These are phyloP conservation scores for Gambelia wislizenii DNA, from an alignment of 2,797 vertebrate genomes.

Conservation along the genomic window DNA sequence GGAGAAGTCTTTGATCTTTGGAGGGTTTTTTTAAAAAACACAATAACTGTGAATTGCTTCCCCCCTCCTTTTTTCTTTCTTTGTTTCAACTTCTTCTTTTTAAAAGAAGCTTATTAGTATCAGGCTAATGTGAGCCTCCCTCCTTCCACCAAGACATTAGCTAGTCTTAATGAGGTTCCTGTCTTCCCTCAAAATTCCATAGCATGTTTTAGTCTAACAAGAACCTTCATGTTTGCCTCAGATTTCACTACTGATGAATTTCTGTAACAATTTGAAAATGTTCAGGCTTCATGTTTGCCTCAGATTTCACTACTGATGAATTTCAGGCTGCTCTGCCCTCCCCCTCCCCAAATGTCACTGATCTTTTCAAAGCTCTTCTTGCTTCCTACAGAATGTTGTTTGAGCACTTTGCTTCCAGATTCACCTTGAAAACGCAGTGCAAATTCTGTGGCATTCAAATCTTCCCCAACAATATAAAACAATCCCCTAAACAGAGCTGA, in stretches of 20 bases:
- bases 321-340: neutral
- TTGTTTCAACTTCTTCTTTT: too few relatives aligned
- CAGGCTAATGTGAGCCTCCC: neutral
- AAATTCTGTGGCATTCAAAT: neutral
- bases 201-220: neutral
- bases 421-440: neutral
- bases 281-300: too few relatives aligned
- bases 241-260: neutral
- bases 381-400: neutral
- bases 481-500: too few relatives aligned
- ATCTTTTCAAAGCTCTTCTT: neutral
- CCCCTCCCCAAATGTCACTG: neutral
- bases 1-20: neutral
- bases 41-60: too few relatives aligned
- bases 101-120: too few relatives aligned
- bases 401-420: too few relatives aligned
- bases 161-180: neutral
- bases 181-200: neutral
- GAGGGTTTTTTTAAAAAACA: neutral
- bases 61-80: too few relatives aligned
- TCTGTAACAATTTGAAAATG: too few relatives aligned
- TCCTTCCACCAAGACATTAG: neutral
- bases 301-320: neutral
- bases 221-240: neutral
- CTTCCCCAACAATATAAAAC: too few relatives aligned